Conservation (phyloP, 2,113 vertebrate genomes). For the Esox niger region DNA sequence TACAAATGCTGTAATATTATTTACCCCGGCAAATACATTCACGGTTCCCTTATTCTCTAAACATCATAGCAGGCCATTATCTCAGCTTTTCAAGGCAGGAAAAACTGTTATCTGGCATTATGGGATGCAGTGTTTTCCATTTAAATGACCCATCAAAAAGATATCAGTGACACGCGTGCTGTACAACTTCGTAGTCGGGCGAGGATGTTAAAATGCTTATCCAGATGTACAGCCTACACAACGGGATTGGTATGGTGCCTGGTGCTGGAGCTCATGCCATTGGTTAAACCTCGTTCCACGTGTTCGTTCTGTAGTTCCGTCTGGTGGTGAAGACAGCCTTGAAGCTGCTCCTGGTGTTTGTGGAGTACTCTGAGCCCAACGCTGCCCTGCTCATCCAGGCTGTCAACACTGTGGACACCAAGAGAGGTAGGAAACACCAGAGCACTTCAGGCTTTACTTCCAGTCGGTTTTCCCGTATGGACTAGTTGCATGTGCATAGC, state of each 20-base stretch:
- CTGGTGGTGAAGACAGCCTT: slow-evolving; percentile 95
- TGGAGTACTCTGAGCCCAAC: slow-evolving; percentile 91
- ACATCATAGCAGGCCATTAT: slow-evolving; percentile 34
- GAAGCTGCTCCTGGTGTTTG: slow-evolving; percentile 94
- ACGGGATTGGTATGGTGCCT: background rate
- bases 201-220: background rate
- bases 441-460: background rate
- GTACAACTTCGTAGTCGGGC: background rate
- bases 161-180: background rate
- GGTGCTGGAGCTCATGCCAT: too few relatives aligned
- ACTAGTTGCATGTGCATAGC: background rate
- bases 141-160: background rate
- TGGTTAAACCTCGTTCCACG: too few relatives aligned
- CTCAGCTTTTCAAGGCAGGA: slow-evolving; percentile 38
- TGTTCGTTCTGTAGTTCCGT: slow-evolving; percentile 79
- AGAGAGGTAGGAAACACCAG: slow-evolving; percentile 75
- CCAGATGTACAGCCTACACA: background rate
- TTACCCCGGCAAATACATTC: background rate
- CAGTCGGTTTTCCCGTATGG: too few relatives aligned
- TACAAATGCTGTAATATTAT: background rate
- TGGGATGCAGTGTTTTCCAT: background rate
- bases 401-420: slow-evolving; percentile 78
- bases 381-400: slow-evolving; percentile 81
- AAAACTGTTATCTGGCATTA: slow-evolving; percentile 6
- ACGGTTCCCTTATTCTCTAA: background rate